Conservation (phyloP, 2,888 invertebrate genomes). For the Trachelus iudaicus region DNA sequence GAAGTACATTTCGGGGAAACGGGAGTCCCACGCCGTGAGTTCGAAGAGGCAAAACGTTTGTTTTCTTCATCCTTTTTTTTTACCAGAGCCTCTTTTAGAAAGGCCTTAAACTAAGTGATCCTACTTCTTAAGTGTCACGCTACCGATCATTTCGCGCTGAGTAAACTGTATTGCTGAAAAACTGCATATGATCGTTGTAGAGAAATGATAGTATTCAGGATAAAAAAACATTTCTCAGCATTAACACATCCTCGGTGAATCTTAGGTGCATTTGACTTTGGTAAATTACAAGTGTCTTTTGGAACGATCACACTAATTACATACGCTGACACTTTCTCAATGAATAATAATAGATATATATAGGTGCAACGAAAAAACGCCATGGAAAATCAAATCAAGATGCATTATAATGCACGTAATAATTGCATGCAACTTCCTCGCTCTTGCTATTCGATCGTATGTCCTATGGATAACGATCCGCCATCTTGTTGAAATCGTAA, state of each 20-base stretch:
- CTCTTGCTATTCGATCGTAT: not conserved
- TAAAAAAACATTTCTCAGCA: no score
- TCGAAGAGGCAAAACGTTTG: not conserved
- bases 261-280: not conserved
- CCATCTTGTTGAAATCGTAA: no score
- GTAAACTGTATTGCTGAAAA: not conserved
- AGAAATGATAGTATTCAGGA: no score
- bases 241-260: not conserved
- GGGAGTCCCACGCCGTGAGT: not conserved
- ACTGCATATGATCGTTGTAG: not conserved
- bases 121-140: not conserved
- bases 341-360: not conserved
- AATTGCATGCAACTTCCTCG: no score
- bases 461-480: not conserved
- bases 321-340: not conserved
- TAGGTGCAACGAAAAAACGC: no score
- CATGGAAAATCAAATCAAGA: no score
- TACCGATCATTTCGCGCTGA: not conserved
- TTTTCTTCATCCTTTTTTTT: not conserved
- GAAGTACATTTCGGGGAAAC: not conserved
- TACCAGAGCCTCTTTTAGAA: not conserved
- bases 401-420: not conserved
- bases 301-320: not conserved
- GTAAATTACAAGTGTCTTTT: not conserved
- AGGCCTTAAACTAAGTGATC: not conserved